Percentiles rank a stretch among this genome's conserved stretches.
These are phyloP conservation scores for Ophioninae sp. DNA, from an alignment of 2,888 invertebrate species.

Conservation along the genomic window DNA sequence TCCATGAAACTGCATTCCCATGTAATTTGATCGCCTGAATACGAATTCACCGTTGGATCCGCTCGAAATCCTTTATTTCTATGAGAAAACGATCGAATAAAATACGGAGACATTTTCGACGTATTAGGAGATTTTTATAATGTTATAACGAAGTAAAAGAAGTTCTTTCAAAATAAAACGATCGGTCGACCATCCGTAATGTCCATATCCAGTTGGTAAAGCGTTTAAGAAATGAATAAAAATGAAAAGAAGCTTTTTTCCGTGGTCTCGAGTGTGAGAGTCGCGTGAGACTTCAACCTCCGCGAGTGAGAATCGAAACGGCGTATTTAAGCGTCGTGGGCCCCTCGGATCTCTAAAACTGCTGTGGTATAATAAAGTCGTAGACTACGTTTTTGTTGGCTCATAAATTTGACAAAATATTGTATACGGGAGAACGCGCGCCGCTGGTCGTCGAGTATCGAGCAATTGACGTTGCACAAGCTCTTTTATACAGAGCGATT, in stretches of 20 bases:
- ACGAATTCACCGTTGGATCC: no score
- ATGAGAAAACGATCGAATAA: slow-evolving; percentile 55
- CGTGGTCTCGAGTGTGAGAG: neutral
- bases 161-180: neutral
- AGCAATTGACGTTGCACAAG: slow-evolving; percentile 1
- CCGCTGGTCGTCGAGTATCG: slow-evolving; percentile 63
- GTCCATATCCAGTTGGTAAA: no score
- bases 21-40: no score
- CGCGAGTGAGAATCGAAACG: neutral
- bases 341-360: slow-evolving; percentile 46
- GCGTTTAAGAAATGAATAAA: neutral
- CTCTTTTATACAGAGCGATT: slow-evolving; percentile 11
- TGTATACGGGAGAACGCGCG: slow-evolving; percentile 60
- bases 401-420: slow-evolving; percentile 77
- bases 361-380: slow-evolving; percentile 75
- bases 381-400: slow-evolving; percentile 66
- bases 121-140: neutral
- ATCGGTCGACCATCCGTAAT: neutral
- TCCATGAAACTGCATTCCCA: no score
- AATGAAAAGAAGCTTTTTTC: neutral
- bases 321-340: slow-evolving; percentile 24
- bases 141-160: neutral
- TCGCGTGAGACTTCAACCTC: neutral
- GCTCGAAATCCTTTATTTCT: no score
- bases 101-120: slow-evolving; percentile 67